Evolutionary conservation across 2,797 vertebrate species (phyloP), one percentile per base, ranked within the genome.

Genomic region (Gephyroberyx darwinii): DNA sequence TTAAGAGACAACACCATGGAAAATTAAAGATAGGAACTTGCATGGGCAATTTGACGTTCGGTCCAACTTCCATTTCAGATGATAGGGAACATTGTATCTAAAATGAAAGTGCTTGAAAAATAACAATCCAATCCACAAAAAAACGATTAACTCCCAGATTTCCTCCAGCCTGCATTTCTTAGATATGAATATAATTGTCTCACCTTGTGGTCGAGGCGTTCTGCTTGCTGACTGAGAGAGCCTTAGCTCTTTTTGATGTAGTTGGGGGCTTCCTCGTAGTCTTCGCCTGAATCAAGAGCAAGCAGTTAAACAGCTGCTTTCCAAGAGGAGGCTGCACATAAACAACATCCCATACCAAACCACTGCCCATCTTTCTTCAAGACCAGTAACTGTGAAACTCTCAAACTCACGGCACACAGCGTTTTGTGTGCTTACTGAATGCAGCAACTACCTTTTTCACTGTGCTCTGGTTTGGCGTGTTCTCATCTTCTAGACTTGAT

Each of bases 181-280:
- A 22, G 1, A 35, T 16, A 41, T 0, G 14, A 30, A 20, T 6
- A 4, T 41, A n/a, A 8, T 1, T 9, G 5, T 60, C 70, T 73
- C 66, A 94, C 94, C 83, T 88, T 71, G 87, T 87, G 58, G 91
- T 80, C 22, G 86, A 59, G 64, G 68, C 19, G 62, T 85, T 91
- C 76, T 89, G 89, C 69, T 88, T 89, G 86, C 53, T 90, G 71
- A 90, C 65, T 0, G 91, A 67, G 26, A 87, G 79, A 0, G 87
- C 92, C 84, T 84, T 93, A 2, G 85, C 84, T 63, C 89, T 88
- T 62, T 92, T 94, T 5, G 92, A 90, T 1, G 93, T 91, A 0
- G 92, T 85, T 0, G 91, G 92, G 1, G 91, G 90, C 65, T 93
- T 95, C 66, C 65, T 93, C 12, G 86, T 50, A 1, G 74, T 52